phyloP scores from a whole-genome alignment of 1,140 invertebrate genomes.

The Zaprionus kolodkinae region DNA sequence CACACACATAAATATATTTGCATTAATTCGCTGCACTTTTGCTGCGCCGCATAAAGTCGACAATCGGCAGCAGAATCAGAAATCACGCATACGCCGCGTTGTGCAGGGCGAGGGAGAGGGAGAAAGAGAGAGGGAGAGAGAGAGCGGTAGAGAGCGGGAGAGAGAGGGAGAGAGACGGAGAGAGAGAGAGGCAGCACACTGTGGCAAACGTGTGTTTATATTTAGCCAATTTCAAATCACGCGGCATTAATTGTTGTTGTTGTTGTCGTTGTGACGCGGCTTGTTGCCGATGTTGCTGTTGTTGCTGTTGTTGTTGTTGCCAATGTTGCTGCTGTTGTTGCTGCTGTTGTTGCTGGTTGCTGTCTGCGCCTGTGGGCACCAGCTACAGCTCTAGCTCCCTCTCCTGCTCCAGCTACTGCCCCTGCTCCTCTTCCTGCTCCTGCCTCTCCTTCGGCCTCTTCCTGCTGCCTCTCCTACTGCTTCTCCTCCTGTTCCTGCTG shows the following conservation, averaged over 20 bases:
- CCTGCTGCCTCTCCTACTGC: too few species aligned
- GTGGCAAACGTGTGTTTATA: constrained; percentile 16
- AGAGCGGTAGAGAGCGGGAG: neutral
- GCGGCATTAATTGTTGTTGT: constrained; percentile 63
- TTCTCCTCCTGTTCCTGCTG: too few species aligned
- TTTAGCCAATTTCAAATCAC: constrained; percentile 51
- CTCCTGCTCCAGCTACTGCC: too few species aligned
- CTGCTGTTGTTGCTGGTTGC: too few species aligned
- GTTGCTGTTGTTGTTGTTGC: too few species aligned
- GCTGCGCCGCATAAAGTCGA: constrained; percentile 47
- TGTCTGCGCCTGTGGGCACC: neutral
- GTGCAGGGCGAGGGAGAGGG: constrained; percentile 29
- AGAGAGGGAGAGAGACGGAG: too few species aligned
- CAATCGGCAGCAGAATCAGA: neutral
- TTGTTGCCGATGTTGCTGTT: constrained; percentile 11
- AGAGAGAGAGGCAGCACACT: neutral
- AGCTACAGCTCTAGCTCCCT: too few species aligned
- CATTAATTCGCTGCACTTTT: constrained; percentile 44
- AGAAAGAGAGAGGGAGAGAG: neutral
- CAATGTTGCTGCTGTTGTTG: too few species aligned
- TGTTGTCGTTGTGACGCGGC: constrained; percentile 1
- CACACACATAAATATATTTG: constrained; percentile 43
- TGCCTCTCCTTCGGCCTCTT: too few species aligned
- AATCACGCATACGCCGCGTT: constrained; percentile 75
- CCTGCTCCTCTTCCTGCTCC: too few species aligned